These are phyloP conservation scores for Andrena flavipes DNA, from an alignment of 2,888 invertebrate genomes.

Conservation along the genomic window DNA sequence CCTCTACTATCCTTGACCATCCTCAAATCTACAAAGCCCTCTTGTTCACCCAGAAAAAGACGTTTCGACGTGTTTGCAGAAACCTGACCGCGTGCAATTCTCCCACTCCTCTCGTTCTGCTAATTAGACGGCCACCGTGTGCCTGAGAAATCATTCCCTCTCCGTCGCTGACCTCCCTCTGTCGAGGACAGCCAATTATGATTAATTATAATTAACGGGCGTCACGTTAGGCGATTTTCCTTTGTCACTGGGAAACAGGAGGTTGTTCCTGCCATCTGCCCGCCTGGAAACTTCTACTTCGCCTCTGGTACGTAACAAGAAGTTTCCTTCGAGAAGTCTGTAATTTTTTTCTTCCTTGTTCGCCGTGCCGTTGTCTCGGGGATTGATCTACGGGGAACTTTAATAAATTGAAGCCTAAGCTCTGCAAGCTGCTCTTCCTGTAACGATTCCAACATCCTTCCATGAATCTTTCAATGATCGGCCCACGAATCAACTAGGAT, in stretches of 20 bases:
- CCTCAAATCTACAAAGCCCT: conserved; percentile 1
- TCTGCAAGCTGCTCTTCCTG: background rate
- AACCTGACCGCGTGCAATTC: background rate
- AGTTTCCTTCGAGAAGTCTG: background rate
- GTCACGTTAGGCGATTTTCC: conserved; percentile 11
- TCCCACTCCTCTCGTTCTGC: conserved; percentile 1
- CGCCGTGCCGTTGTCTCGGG: background rate
- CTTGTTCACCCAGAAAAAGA: conserved; percentile 4
- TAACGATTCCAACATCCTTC: too few relatives aligned
- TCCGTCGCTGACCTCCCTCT: conserved; percentile 26
- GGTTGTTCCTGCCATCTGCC: background rate
- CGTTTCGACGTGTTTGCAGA: conserved; percentile 23
- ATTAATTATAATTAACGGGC: conserved; percentile 44
- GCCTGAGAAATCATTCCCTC: conserved; percentile 51
- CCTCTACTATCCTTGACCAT: too few relatives aligned
- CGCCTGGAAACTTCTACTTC: background rate
- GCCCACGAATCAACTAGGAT: too few relatives aligned
- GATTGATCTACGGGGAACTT: background rate
- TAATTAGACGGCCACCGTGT: conserved; percentile 41
- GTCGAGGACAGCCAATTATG: conserved; percentile 31
- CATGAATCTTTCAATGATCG: too few relatives aligned
- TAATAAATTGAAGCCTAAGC: background rate
- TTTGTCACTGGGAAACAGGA: background rate
- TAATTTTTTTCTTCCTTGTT: background rate
- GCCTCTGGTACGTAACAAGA: background rate